Evolutionary conservation across 2,888 invertebrate genomes (phyloP).

Genomic region (Pterobdella sp.): DNA sequence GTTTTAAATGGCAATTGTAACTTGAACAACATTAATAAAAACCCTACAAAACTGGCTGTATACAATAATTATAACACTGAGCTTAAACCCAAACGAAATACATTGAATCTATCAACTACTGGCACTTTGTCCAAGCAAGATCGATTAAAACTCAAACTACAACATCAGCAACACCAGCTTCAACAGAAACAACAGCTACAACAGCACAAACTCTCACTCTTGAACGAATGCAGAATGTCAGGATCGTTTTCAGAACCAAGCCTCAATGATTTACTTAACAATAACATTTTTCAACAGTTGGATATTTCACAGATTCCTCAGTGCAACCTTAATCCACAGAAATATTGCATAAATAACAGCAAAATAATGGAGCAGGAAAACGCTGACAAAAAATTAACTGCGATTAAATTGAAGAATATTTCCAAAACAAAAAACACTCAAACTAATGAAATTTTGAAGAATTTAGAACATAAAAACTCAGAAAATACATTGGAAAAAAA

Average conservation of each 20-base stretch:
- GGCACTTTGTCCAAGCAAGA: not conserved
- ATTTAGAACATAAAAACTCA: not conserved
- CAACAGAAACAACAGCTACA: conserved; percentile 10
- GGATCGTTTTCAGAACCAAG: conserved; percentile 5
- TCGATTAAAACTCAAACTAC: not conserved
- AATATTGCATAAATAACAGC: not conserved
- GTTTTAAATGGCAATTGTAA: no score
- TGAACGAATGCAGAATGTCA: conserved; percentile 2
- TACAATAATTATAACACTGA: not conserved
- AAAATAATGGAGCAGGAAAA: not conserved
- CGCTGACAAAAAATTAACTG: no score
- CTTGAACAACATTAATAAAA: not conserved
- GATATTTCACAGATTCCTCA: not conserved
- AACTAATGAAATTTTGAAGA: no score
- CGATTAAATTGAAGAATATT: no score
- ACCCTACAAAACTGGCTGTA: not conserved
- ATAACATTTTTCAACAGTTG: not conserved
- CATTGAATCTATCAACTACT: not conserved
- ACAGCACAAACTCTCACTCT: conserved; percentile 4
- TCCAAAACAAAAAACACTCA: no score
- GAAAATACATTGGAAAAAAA: not conserved
- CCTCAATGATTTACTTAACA: conserved; percentile 3
- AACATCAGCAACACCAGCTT: not conserved
- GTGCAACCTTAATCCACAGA: not conserved
- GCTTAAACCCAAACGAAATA: not conserved